These are phyloP conservation scores for Prolemur simus DNA, from an alignment of 2,113 vertebrate species.

Conservation along the genomic window DNA sequence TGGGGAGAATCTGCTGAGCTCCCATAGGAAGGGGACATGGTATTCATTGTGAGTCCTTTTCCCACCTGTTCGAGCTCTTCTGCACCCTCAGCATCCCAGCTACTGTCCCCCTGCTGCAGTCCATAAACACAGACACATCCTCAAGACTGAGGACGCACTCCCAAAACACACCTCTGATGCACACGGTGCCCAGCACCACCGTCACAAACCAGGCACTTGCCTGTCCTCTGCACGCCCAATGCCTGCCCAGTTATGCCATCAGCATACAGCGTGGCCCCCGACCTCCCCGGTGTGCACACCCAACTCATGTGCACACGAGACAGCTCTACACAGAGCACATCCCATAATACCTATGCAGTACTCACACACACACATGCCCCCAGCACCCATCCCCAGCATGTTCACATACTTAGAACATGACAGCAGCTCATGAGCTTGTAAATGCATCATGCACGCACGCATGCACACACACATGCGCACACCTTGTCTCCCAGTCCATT, in stretches of 20 bases:
- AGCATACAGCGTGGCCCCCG: accelerated
- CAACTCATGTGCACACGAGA: neutral
- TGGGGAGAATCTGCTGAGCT: neutral
- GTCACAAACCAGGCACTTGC: accelerated
- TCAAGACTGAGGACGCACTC: neutral
- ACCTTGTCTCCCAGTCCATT: neutral
- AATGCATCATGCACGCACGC: neutral
- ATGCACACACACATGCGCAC: neutral
- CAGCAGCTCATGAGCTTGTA: accelerated
- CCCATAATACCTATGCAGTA: neutral
- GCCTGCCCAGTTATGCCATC: neutral
- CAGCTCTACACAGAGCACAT: neutral
- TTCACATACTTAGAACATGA: neutral
- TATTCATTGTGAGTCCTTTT: neutral
- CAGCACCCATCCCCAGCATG: neutral
- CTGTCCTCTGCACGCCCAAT: accelerated
- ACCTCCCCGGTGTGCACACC: too few species aligned
- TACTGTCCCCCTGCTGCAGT: too few species aligned
- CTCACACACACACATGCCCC: neutral
- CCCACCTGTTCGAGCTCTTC: neutral
- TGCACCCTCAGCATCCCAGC: neutral
- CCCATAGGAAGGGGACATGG: accelerated
- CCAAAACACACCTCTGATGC: neutral
- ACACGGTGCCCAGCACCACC: too few species aligned
- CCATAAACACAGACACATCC: neutral